Base-by-base conservation (phyloP, 1,140 invertebrate genomes). In the Ruditapes philippinarum region DNA sequence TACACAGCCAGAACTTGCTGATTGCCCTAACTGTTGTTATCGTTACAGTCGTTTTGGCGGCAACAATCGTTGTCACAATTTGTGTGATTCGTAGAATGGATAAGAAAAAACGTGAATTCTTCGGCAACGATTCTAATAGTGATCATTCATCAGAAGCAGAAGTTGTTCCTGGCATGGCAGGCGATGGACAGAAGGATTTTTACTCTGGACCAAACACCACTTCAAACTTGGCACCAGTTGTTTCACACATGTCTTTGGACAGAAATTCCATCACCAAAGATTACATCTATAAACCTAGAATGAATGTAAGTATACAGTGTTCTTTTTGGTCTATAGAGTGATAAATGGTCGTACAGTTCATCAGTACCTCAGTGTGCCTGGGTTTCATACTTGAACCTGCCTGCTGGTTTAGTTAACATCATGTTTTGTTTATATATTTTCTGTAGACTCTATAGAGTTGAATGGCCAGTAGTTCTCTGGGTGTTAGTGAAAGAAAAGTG, bases 1-100 rank as follows among this genome's bases (percentile, higher is more conserved):
- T 89, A 31, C 76, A 91, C 36, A 88, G 87, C 22, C 83, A 90
- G 40, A 92, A 91, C 76, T 70, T 92, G 42, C 81, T 89, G 14
- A 92, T 92, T 25, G 91, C 88, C 28, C 68, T 92, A 7, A 90
- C 91, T 40, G 91, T 92, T 78, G 89, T 92, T 33, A 90, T 92
- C 76, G 91, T 92, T 62, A 92, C 91, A 0, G 73, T 90, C 4
- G 91, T 92, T 33, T 60, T 92, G 4, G 88, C 91, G 19, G 89
- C 88, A 25, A 90, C 91, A 1, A 92, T 92, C 79, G 81, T 92
- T 1, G 74, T 92, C 1, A 91, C 91, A 28, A 92, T 92, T 45
- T 90, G 91, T 68, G 82, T 92, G 31, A 91, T 92, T 73, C 88
- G 90, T 22, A 73, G 90, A 85, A 76, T 91, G 73, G 91, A 92